Evolutionary conservation across 2,888 invertebrate species (phyloP), one percentile per base, ranked within the genome.

Genomic region (Scaptomyza flava): DNA sequence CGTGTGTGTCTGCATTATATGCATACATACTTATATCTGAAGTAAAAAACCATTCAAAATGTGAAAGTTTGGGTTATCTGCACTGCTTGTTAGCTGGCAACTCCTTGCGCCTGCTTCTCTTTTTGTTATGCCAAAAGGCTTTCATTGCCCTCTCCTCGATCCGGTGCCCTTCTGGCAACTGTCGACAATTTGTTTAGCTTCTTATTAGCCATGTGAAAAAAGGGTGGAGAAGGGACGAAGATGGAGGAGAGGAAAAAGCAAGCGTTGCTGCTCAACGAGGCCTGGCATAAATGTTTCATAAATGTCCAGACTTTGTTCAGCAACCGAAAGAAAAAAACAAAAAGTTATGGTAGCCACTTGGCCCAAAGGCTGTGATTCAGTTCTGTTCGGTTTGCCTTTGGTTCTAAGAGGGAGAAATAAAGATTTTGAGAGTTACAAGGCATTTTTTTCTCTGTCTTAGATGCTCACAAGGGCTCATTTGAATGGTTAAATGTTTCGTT

Each of bases 121-220:
- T 17, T n/a, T 4, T 36, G n/a, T 41, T 41, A 64, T 54, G 62
- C 14, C 53, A 42, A 77, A 60, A 68, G 63, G 48, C 53, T 51
- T 59, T 42, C 41, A 17, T 53, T 31, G 14, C 34, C 46, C 38
- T n/a, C 34, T 20, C 8, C 54, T 38, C 43, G 48, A 34, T 50
- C 20, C 20, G 66, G 66, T 65, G 65, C 69, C 68, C 57, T 75
- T 61, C 69, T 63, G 68, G 72, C 65, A 68, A 66, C 80, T 67
- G 75, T 76, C 78, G 81, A 82, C 81, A 87, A 82, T 87, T 82
- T 82, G 82, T 82, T 82, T 87, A 83, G 81, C 73, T 87, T 83
- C 85, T 87, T 86, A 83, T 78, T 75, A 68, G 72, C 67, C 77
- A 77, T 8, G 20, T 7, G 33, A 5, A 4, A 4, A n/a, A 6